Evolutionary conservation across 2,797 vertebrate species (phyloP).

Genomic region (Danio jaintianensis): DNA sequence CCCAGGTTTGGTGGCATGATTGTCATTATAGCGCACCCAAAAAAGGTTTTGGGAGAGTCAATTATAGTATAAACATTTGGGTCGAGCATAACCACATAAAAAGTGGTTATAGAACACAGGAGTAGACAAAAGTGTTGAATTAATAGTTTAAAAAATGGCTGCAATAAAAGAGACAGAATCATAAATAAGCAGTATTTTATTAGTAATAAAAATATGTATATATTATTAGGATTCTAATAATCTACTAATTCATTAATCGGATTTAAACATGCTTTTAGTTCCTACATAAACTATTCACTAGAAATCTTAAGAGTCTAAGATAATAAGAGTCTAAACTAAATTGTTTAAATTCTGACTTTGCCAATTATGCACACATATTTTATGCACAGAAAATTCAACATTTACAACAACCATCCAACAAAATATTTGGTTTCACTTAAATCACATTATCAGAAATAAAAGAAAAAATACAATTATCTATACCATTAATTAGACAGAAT

Average conservation of each 20-base stretch:
- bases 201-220: neutral
- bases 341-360: neutral
- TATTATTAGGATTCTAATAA: neutral
- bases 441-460: no score
- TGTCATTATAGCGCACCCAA: slow-evolving; percentile 41
- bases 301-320: no score
- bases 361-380: no score
- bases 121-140: neutral
- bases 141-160: neutral
- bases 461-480: no score
- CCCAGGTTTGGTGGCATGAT: slow-evolving; percentile 50
- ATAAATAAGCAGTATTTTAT: neutral
- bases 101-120: neutral
- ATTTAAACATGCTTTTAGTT: neutral
- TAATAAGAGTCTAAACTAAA: neutral
- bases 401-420: no score
- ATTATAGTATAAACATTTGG: slow-evolving; percentile 49
- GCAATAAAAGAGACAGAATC: neutral
- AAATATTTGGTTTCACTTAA: no score
- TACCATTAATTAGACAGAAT: no score
- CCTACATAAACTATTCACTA: no score
- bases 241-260: neutral
- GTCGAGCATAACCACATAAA: slow-evolving; percentile 18
- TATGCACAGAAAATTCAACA: no score
- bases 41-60: slow-evolving; percentile 51